A percentile compares a stretch with the other conserved stretches of the same genome.
These are phyloP conservation scores for Frieseomelitta varia DNA, from an alignment of 1,140 invertebrate genomes.

Conservation along the genomic window DNA sequence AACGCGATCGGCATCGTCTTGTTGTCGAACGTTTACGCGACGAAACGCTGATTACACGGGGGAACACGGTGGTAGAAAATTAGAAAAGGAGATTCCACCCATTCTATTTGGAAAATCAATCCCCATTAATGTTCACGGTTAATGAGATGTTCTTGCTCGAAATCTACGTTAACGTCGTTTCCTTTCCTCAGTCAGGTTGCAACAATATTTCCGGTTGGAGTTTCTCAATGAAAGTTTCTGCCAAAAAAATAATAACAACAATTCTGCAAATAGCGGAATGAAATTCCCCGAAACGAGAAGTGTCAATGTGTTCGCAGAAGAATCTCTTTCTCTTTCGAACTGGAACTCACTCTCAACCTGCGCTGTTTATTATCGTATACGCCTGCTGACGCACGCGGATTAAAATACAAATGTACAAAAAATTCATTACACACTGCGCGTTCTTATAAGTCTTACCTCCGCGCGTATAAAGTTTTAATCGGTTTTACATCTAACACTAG, in stretches of 20 bases:
- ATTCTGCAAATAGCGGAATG: not conserved
- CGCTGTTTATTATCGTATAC: no score
- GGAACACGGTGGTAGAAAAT: not conserved
- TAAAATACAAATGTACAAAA: conserved; percentile 26
- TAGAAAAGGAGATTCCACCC: not conserved
- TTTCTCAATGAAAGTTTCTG: not conserved
- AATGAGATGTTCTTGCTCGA: no score
- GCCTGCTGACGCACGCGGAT: not conserved
- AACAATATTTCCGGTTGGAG: no score
- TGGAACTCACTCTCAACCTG: not conserved
- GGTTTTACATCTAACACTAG: not conserved
- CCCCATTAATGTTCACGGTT: no score
- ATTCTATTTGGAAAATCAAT: not conserved
- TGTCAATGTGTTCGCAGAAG: not conserved
- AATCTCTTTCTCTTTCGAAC: not conserved
- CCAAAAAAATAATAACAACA: not conserved
- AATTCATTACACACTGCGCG: not conserved
- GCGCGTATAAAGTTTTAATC: not conserved
- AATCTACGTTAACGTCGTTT: no score
- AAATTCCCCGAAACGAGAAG: not conserved
- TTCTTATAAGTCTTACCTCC: not conserved
- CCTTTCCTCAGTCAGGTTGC: no score
- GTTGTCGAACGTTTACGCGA: not conserved
- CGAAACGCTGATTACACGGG: not conserved
- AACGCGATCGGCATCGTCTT: not conserved